phyloP scores from a whole-genome alignment of 1,140 invertebrate genomes.

The Bombus breviceps region DNA sequence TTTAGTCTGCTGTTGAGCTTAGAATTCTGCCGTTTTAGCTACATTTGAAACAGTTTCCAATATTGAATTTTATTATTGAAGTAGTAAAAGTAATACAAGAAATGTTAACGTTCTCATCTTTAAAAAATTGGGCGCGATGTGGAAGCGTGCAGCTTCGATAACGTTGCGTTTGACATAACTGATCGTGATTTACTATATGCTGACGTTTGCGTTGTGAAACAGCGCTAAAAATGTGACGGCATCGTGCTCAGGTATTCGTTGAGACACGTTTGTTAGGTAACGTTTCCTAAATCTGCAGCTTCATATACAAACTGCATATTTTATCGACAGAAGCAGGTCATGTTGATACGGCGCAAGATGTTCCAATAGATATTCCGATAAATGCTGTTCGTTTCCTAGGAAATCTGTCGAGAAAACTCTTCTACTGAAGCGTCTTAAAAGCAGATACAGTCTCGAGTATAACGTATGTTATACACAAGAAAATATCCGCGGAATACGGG shows the following conservation, averaged over 20 bases:
- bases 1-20: not conserved
- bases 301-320: constrained; percentile 41
- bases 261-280: constrained; percentile 12
- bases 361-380: constrained; percentile 59
- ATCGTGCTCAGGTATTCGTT: not conserved
- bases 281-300: constrained; percentile 23
- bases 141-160: too few relatives aligned
- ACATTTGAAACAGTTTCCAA: not conserved
- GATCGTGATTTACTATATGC: not conserved
- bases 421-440: constrained; percentile 24
- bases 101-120: too few relatives aligned
- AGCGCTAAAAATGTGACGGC: not conserved
- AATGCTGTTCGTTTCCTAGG: constrained; percentile 52
- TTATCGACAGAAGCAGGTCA: constrained; percentile 63
- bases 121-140: too few relatives aligned
- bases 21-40: not conserved
- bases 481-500: not conserved
- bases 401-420: constrained; percentile 60
- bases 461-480: constrained; percentile 1
- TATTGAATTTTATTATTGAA: not conserved
- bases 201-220: not conserved
- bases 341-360: constrained; percentile 60
- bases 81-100: not conserved
- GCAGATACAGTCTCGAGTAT: constrained; percentile 33
- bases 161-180: not conserved